These are phyloP conservation scores for Sialis fuliginosa DNA, from an alignment of 2,888 invertebrate genomes.

Conservation along the genomic window DNA sequence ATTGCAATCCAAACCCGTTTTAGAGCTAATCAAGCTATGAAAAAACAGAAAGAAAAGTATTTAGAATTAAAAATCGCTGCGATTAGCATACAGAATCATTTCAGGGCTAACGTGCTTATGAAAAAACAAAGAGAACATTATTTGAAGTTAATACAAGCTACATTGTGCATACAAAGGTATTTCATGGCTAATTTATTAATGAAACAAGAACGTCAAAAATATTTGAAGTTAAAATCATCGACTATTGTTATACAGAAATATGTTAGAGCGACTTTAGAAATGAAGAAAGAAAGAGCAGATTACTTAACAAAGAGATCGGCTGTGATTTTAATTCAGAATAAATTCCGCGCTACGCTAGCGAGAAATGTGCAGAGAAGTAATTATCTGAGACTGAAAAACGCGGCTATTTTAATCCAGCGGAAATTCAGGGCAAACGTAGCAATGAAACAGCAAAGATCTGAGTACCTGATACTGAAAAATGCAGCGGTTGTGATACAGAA, in stretches of 20 bases:
- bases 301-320: conserved; percentile 16
- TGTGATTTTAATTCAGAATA: conserved; percentile 24
- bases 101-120: conserved; percentile 11
- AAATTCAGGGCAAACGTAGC: conserved; percentile 21
- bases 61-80: conserved; percentile 9
- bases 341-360: conserved; percentile 22
- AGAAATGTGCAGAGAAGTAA: conserved; percentile 18
- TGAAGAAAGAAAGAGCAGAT: conserved; percentile 7
- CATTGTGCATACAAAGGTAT: conserved; percentile 14
- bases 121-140: conserved; percentile 14
- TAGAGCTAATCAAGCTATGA: conserved; percentile 14
- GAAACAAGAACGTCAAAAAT: conserved; percentile 18
- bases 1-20: conserved; percentile 19
- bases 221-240: conserved; percentile 18
- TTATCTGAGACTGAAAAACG: conserved; percentile 20
- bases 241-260: conserved; percentile 22
- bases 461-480: conserved; percentile 12
- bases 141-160: conserved; percentile 14
- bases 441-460: conserved; percentile 17
- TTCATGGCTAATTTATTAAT: conserved; percentile 19
- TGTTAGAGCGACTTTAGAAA: conserved; percentile 23
- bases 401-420: conserved; percentile 19
- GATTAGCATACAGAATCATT: conserved; percentile 16
- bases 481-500: conserved; percentile 19
- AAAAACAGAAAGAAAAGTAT: conserved; percentile 14